Evolutionary conservation across 2,113 vertebrate genomes (phyloP).

Genomic region (Cichladusa arquata): DNA sequence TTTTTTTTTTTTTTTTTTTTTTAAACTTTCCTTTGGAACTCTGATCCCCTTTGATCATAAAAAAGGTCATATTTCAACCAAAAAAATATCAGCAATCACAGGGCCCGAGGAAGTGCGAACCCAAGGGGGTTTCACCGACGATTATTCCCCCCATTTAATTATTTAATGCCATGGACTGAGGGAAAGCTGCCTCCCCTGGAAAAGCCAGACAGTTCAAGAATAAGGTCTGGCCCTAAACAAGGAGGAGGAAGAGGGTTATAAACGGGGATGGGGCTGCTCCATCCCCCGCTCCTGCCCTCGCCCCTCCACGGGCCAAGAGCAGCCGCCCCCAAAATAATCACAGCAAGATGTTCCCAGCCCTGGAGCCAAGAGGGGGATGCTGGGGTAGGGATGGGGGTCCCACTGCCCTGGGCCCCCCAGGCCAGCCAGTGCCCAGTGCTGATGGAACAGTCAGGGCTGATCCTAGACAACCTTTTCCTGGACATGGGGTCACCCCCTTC

Average conservation of each 20-base stretch:
- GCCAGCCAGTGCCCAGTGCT: fast-evolving
- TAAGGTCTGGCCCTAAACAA: constrained; percentile 52
- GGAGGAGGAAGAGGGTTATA: constrained; percentile 10
- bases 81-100: constrained; percentile 75
- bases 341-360: constrained; percentile 31
- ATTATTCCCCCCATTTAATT: constrained; percentile 74
- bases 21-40: constrained; percentile 56
- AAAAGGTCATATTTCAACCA: constrained; percentile 79
- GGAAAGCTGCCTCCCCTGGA: constrained; percentile 28
- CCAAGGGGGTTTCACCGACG: constrained; percentile 53
- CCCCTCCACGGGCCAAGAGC: neutral
- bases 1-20: neutral
- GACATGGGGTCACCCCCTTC: fast-evolving
- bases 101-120: constrained; percentile 64
- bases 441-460: neutral
- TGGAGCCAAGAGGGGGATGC: neutral
- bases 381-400: neutral
- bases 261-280: neutral
- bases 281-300: neutral
- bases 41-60: constrained; percentile 75
- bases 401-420: fast-evolving
- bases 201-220: constrained; percentile 60
- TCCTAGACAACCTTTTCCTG: neutral
- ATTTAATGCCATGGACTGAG: constrained; percentile 53
- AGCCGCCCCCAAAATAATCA: neutral